Evolutionary conservation across 2,888 invertebrate species (phyloP), one percentile per base, ranked within the genome.

Genomic region (Argynnis bischoffii): DNA sequence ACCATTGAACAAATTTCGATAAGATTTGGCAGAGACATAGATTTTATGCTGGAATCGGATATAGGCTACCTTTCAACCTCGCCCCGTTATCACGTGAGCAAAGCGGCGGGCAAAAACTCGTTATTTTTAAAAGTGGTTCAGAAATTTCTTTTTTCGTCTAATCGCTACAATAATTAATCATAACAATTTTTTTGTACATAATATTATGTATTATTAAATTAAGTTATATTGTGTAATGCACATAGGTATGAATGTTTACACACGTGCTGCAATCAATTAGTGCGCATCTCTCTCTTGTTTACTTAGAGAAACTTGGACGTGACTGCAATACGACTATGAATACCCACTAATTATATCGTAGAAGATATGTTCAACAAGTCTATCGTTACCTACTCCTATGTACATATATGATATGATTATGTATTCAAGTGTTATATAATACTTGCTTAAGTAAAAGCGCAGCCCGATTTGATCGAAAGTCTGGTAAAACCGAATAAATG

Each of bases 201-300:
- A 60, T 66, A 35, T 26, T 35, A 54, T 55, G 55, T 14, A 18
- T n/a, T 55, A 35, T 60, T 46, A 46, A 48, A 47, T 64, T 14
- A 41, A 59, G 26, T 48, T n/a, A 18, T 51, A 59, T 65, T 64
- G 35, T 57, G 57, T 73, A 64, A 61, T 41, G 35, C 35, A 41
- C 35, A 41, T 68, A 64, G 69, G 55, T 64, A 60, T 56, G 71
- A 75, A 76, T 75, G 74, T 77, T 80, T 79, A 76, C 75, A 77
- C 75, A 78, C 77, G 75, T 76, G 73, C 77, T 78, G 79, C 78
- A 77, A 81, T 80, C 79, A 82, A 83, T 82, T 82, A 82, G 78
- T 69, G 70, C 70, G 75, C 77, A 78, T 79, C 77, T 75, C 75
- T 75, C 76, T 74, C 73, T 72, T 80, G 78, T 73, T 74, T 72